These are phyloP conservation scores for Bucco capensis DNA, from an alignment of 2,113 vertebrate genomes.

Conservation along the genomic window DNA sequence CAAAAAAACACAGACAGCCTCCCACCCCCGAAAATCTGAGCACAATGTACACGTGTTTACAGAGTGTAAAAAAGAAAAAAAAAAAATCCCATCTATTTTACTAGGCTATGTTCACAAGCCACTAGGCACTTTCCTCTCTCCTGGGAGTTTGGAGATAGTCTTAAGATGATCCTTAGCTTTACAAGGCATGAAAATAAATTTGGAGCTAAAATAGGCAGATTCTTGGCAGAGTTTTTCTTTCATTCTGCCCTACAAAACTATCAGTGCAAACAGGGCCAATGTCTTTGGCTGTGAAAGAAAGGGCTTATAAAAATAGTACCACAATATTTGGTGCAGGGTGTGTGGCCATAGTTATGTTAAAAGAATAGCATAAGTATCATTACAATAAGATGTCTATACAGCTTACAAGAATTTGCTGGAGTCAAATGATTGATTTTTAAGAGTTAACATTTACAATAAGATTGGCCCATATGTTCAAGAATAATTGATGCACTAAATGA, in stretches of 20 bases:
- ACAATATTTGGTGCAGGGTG: slow-evolving; percentile 1
- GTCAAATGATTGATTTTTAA: background rate
- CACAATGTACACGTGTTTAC: background rate
- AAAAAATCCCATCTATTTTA: background rate
- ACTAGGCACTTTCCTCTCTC: background rate
- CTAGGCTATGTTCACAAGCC: background rate
- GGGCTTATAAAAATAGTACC: slow-evolving; percentile 9
- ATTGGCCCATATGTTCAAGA: background rate
- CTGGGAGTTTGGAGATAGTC: background rate
- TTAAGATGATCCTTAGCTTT: slow-evolving; percentile 32
- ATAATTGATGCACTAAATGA: background rate
- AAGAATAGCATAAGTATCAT: background rate
- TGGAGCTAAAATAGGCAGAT: slow-evolving; percentile 21
- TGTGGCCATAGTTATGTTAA: background rate
- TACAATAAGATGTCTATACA: background rate
- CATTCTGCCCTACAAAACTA: background rate
- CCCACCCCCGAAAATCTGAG: too few species aligned
- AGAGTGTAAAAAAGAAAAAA: background rate
- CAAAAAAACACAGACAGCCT: too few species aligned
- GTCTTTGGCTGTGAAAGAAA: background rate
- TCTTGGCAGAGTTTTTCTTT: slow-evolving; percentile 1
- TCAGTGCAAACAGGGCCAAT: background rate
- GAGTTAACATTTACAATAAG: background rate
- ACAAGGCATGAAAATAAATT: slow-evolving; percentile 40
- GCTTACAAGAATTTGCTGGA: background rate